A percentile compares a stretch with the other conserved stretches of the same genome.
Evolutionary conservation across 1,140 invertebrate genomes (phyloP).

Genomic region (Drosophila bocki): DNA sequence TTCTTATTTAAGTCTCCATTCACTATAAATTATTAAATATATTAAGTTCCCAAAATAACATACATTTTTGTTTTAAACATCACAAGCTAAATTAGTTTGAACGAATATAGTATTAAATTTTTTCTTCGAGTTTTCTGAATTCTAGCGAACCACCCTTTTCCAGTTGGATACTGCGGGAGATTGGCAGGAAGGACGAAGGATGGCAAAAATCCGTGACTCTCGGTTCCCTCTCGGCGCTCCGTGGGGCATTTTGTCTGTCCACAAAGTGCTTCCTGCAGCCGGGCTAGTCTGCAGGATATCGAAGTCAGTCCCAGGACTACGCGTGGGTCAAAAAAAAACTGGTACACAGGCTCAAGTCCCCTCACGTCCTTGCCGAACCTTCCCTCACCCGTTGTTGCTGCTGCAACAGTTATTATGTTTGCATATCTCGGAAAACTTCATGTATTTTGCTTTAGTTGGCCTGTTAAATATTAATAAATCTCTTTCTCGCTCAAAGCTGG

Average conservation of each 20-base stretch:
- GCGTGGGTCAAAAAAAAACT: slow-evolving; percentile 13
- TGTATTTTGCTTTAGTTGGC: slow-evolving; percentile 49
- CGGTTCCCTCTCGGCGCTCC: slow-evolving; percentile 2
- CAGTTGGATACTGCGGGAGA: neutral
- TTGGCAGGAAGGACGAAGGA: slow-evolving; percentile 5
- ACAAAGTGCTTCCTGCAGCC: slow-evolving; percentile 57
- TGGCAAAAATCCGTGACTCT: slow-evolving; percentile 41
- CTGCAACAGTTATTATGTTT: slow-evolving; percentile 63
- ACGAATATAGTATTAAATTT: too few species aligned
- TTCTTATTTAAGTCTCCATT: too few species aligned
- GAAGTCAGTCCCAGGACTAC: slow-evolving; percentile 36
- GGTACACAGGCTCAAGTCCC: slow-evolving; percentile 35
- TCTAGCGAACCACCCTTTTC: slow-evolving; percentile 11
- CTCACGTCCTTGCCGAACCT: slow-evolving; percentile 21
- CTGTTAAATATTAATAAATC: slow-evolving; percentile 72
- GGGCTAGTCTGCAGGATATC: slow-evolving; percentile 48
- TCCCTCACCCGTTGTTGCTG: neutral
- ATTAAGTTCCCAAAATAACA: neutral
- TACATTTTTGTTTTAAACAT: too few species aligned
- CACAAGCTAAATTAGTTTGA: neutral
- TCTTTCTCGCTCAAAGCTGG: slow-evolving; percentile 57
- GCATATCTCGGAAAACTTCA: slow-evolving; percentile 53
- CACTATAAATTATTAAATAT: neutral
- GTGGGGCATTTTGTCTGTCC: slow-evolving; percentile 28
- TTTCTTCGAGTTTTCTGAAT: neutral